phyloP scores from a whole-genome alignment of 2,113 vertebrate genomes.

The Lepisosteus osseus region DNA sequence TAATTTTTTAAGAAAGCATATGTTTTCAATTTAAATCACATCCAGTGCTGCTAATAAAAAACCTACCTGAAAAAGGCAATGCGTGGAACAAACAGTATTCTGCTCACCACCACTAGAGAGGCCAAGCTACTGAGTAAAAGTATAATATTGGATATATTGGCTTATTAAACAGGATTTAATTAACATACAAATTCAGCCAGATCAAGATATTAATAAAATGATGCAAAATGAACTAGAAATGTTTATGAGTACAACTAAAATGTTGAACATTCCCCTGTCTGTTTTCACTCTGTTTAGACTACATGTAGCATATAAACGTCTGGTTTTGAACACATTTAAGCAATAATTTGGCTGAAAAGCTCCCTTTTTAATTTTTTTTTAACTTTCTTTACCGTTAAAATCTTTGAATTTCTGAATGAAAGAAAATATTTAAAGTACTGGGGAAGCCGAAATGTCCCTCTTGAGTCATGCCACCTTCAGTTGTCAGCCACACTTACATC shows the following conservation, averaged over 20 bases:
- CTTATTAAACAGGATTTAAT: constrained; percentile 15
- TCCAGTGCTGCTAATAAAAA: background rate
- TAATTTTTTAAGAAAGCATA: background rate
- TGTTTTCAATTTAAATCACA: background rate
- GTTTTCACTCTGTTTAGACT: background rate
- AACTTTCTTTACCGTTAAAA: too few relatives aligned
- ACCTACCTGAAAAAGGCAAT: background rate
- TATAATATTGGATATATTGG: too few relatives aligned
- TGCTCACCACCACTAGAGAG: too few relatives aligned
- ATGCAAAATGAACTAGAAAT: background rate
- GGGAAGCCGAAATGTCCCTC: too few relatives aligned
- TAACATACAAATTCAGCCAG: constrained; percentile 23
- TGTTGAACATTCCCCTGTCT: background rate
- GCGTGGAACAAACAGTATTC: too few relatives aligned
- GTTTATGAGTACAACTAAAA: background rate
- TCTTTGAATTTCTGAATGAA: too few relatives aligned
- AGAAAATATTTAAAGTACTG: too few relatives aligned
- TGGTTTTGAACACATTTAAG: background rate
- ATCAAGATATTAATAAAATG: constrained; percentile 6
- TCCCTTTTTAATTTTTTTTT: background rate
- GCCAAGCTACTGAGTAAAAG: too few relatives aligned
- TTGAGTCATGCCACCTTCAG: too few relatives aligned
- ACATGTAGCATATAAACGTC: background rate
- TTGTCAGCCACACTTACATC: too few relatives aligned
- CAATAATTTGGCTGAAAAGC: background rate